These are phyloP conservation scores for Drosophila neonasuta DNA, from an alignment of 2,888 invertebrate species.

Conservation along the genomic window DNA sequence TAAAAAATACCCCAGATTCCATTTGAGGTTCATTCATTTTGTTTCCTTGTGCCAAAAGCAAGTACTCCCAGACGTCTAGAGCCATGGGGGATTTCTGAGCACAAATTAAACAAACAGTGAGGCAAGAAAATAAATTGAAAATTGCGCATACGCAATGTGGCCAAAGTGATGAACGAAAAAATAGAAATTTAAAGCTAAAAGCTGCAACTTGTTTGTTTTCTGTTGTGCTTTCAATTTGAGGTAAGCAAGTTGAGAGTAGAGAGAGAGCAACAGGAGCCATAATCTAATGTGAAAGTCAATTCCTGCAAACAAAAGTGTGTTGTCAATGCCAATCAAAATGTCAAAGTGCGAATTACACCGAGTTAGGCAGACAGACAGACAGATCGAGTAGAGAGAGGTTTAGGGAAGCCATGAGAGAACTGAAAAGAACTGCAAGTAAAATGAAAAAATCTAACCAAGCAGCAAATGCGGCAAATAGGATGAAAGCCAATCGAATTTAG, in stretches of 20 bases:
- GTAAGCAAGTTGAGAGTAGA: neutral
- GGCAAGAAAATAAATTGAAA: conserved; percentile 31
- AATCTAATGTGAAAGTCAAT: conserved; percentile 54
- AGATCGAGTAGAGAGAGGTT: conserved; percentile 6
- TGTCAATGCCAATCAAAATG: conserved; percentile 75
- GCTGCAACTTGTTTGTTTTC: conserved; percentile 47
- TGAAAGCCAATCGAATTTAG: conserved; percentile 73
- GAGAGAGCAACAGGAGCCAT: conserved; percentile 22
- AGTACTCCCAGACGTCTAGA: conserved; percentile 52
- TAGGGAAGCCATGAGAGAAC: conserved; percentile 10
- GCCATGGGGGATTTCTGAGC: conserved; percentile 43
- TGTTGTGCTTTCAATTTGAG: conserved; percentile 55
- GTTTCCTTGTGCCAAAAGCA: conserved; percentile 17
- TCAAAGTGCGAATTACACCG: conserved; percentile 66
- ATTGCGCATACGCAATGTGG: conserved; percentile 51
- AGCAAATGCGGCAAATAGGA: conserved; percentile 75
- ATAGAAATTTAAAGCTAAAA: conserved; percentile 36
- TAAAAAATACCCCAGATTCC: conserved; percentile 10
- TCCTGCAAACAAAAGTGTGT: conserved; percentile 60
- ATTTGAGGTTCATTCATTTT: conserved; percentile 2
- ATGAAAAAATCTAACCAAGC: conserved; percentile 72
- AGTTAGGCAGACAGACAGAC: conserved; percentile 13
- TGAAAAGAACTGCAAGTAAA: conserved; percentile 43
- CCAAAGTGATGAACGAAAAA: neutral
- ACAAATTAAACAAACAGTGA: conserved; percentile 33